Evolutionary conservation across 2,113 vertebrate species (phyloP).

Genomic region (Bos javanicus): DNA sequence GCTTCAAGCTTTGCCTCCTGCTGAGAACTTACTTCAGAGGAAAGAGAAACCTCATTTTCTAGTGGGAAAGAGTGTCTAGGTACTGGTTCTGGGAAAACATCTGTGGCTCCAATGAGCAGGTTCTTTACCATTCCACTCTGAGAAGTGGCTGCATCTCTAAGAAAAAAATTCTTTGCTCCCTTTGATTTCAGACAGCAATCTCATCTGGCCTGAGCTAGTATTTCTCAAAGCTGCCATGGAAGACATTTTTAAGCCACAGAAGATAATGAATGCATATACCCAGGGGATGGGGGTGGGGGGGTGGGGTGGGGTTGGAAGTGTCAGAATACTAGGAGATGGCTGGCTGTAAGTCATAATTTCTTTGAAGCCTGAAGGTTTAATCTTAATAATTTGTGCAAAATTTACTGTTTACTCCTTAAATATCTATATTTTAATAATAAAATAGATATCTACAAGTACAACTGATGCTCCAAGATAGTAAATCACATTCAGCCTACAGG

Average conservation of each 20-base stretch:
- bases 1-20: background rate
- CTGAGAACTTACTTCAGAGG: background rate
- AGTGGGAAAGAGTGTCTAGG: background rate
- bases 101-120: background rate
- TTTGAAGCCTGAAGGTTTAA: conserved; percentile 13
- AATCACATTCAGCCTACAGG: background rate
- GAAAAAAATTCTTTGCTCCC: background rate
- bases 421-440: conserved; percentile 18
- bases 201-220: background rate
- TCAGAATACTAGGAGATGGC: background rate
- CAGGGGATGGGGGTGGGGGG: background rate
- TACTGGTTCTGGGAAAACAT: conserved; percentile 18
- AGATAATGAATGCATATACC: conserved; percentile 18
- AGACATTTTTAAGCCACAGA: conserved; percentile 28
- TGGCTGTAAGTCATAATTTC: background rate
- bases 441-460: conserved; percentile 4
- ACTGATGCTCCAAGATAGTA: background rate
- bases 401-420: conserved; percentile 9
- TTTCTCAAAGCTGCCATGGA: background rate
- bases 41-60: conserved; percentile 37
- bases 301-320: background rate
- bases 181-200: background rate
- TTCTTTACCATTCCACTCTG: background rate
- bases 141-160: background rate
- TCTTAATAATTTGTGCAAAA: background rate